phyloP scores from a whole-genome alignment of 1,140 invertebrate species.

The Trichonephila inaurata region DNA sequence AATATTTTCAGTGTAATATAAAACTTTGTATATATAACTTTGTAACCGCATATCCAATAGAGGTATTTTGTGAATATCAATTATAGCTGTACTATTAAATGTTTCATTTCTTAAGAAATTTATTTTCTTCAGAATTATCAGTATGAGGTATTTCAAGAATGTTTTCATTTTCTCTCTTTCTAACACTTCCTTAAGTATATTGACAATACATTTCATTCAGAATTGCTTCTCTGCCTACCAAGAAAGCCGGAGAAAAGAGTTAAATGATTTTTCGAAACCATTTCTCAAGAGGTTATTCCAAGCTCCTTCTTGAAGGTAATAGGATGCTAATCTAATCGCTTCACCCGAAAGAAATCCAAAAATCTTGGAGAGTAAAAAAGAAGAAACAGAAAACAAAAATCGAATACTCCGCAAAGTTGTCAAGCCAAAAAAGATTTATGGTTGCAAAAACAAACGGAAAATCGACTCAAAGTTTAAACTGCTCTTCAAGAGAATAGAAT shows the following conservation, averaged over 20 bases:
- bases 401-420: slow-evolving; percentile 60
- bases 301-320: slow-evolving; percentile 30
- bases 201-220: neutral
- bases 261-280: slow-evolving; percentile 59
- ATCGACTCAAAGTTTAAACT: slow-evolving; percentile 75
- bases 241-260: neutral
- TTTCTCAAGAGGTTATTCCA: slow-evolving; percentile 53
- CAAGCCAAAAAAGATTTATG: slow-evolving; percentile 73
- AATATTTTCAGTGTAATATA: no score
- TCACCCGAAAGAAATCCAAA: slow-evolving; percentile 28
- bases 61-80: no score
- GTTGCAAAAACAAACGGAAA: slow-evolving; percentile 74
- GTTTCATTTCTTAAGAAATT: no score
- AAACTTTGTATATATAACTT: no score
- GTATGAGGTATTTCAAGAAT: no score
- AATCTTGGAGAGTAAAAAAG: slow-evolving; percentile 29
- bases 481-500: slow-evolving; percentile 63
- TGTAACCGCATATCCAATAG: no score
- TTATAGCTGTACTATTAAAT: no score
- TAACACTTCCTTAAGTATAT: no score
- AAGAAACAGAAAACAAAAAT: slow-evolving; percentile 24
- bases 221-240: neutral
- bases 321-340: slow-evolving; percentile 71
- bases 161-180: no score
- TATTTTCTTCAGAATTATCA: no score